Conservation (phyloP, 1,140 invertebrate genomes). For the Anastatus disparis region DNA sequence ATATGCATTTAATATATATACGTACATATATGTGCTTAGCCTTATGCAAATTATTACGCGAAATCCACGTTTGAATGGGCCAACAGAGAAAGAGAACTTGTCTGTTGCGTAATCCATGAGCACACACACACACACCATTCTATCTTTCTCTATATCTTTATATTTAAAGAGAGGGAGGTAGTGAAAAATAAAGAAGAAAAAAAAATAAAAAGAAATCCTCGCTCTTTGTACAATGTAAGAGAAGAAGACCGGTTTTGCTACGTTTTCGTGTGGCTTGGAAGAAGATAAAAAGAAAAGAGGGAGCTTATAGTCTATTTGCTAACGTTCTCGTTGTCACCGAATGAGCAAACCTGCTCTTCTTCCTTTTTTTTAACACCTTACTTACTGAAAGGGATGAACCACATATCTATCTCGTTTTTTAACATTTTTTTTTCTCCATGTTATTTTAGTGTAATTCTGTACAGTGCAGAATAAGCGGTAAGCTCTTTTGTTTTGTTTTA, state of each 20-base stretch:
- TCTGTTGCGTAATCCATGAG: constrained; percentile 28
- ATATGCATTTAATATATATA: too few relatives aligned
- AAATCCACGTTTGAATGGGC: constrained; percentile 27
- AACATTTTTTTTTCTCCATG: not conserved
- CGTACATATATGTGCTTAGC: not conserved
- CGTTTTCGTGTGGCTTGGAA: not conserved
- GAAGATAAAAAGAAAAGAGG: not conserved
- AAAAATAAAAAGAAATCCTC: too few relatives aligned
- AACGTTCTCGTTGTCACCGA: not conserved
- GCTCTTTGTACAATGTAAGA: too few relatives aligned
- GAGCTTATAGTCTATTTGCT: not conserved
- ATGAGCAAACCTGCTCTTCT: not conserved
- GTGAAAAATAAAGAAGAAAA: too few relatives aligned
- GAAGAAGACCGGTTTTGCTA: not conserved
- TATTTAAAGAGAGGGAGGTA: too few relatives aligned
- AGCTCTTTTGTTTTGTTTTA: not conserved
- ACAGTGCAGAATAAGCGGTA: not conserved
- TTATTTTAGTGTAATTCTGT: not conserved
- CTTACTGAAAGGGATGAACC: constrained; percentile 10
- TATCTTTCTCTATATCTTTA: too few relatives aligned
- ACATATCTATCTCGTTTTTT: too few relatives aligned
- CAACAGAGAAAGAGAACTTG: not conserved
- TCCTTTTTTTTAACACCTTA: constrained; percentile 1
- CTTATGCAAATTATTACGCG: constrained; percentile 34
- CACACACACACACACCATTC: too few relatives aligned